Conservation (phyloP, 1,140 invertebrate species). For the Popillia japonica region DNA sequence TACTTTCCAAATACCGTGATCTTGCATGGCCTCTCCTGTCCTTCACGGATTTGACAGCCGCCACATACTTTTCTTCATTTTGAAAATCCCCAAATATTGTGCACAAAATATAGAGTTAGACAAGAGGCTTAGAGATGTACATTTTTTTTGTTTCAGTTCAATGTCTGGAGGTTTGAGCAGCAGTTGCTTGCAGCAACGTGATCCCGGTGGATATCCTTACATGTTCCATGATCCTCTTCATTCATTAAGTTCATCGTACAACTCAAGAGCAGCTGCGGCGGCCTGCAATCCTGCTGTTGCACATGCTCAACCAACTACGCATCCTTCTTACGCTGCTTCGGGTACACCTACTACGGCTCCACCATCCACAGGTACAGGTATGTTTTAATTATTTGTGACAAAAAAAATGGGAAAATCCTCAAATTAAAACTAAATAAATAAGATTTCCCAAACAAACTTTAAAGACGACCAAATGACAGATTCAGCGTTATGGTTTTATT, state of each 20-base stretch:
- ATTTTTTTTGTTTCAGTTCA: slow-evolving; percentile 66
- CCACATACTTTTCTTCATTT: too few species aligned
- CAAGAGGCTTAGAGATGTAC: too few species aligned
- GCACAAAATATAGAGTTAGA: too few species aligned
- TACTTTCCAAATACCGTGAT: too few species aligned
- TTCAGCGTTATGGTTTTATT: too few species aligned
- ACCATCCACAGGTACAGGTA: slow-evolving; percentile 59
- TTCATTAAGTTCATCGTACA: slow-evolving; percentile 76
- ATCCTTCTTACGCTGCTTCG: slow-evolving; percentile 64
- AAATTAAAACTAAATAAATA: too few species aligned
- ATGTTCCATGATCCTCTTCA: slow-evolving; percentile 93
- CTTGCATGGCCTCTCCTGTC: too few species aligned
- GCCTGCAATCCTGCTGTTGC: slow-evolving; percentile 70
- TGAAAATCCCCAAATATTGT: too few species aligned
- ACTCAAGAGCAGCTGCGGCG: slow-evolving; percentile 69
- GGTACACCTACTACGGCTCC: slow-evolving; percentile 64
- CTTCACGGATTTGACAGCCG: too few species aligned
- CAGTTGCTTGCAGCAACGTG: slow-evolving; percentile 90
- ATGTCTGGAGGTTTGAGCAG: slow-evolving; percentile 82
- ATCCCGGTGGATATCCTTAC: slow-evolving; percentile 82
- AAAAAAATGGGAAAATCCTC: neutral
- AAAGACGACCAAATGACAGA: too few species aligned
- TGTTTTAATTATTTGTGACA: slow-evolving; percentile 37
- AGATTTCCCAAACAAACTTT: too few species aligned
- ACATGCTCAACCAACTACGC: slow-evolving; percentile 68